These are phyloP conservation scores for Siphamia tubifer DNA, from an alignment of 2,113 vertebrate species.

Conservation along the genomic window DNA sequence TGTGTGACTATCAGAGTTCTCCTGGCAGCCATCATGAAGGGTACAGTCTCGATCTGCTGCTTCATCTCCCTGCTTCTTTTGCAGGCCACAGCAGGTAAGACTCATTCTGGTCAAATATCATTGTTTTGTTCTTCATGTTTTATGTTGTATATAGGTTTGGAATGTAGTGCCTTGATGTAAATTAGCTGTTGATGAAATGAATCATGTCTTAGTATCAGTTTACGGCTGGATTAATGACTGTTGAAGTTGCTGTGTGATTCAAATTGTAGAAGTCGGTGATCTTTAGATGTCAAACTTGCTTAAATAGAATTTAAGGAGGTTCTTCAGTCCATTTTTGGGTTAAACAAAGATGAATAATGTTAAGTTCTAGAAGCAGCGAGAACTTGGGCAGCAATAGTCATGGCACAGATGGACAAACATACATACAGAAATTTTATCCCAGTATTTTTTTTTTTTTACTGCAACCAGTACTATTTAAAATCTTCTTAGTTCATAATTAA, in stretches of 20 bases:
- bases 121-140: neutral
- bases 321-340: neutral
- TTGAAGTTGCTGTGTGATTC: neutral
- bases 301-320: neutral
- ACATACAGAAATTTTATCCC: constrained; percentile 23
- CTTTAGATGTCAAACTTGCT: neutral
- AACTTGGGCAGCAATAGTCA: neutral
- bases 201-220: neutral
- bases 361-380: neutral
- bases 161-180: neutral
- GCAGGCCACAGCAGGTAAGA: constrained; percentile 80
- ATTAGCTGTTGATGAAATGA: constrained; percentile 3
- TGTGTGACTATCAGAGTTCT: constrained; percentile 72
- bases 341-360: neutral
- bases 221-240: neutral
- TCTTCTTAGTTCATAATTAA: constrained; percentile 46
- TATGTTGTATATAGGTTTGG: too few relatives aligned
- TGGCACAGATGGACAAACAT: constrained; percentile 19
- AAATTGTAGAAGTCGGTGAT: neutral
- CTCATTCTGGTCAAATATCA: neutral
- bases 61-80: constrained; percentile 75
- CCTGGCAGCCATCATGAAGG: constrained; percentile 85
- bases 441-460: constrained; percentile 7
- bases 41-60: constrained; percentile 77
- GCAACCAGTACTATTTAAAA: constrained; percentile 56